Conservation (phyloP, 2,797 vertebrate genomes). For the Halcyon smyrnensis region DNA sequence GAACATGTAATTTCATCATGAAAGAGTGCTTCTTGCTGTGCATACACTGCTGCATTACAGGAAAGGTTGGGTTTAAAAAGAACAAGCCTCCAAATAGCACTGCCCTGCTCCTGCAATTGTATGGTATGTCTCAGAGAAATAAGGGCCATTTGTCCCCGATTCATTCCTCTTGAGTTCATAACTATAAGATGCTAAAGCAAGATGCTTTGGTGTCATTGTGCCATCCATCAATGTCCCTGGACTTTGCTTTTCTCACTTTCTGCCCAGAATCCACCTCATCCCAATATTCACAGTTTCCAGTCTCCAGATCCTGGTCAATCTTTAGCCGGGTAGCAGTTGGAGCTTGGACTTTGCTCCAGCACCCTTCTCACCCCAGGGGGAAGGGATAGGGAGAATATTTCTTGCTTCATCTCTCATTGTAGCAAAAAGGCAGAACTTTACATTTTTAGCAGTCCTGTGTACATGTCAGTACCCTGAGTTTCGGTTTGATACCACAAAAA, state of each 20-base stretch:
- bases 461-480: background rate
- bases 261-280: background rate
- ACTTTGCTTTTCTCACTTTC: background rate
- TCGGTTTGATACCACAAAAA: background rate
- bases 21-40: background rate
- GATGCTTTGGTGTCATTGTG: background rate
- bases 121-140: rapidly evolving
- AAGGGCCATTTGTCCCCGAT: rapidly evolving
- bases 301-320: background rate
- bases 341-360: background rate
- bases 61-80: background rate
- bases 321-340: rapidly evolving
- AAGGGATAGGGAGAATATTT: background rate
- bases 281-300: background rate
- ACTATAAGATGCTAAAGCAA: background rate
- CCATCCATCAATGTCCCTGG: rapidly evolving
- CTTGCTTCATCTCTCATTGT: background rate
- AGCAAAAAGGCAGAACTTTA: background rate
- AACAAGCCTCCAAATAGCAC: background rate
- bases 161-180: background rate
- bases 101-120: background rate
- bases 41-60: background rate
- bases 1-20: background rate
- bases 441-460: background rate
- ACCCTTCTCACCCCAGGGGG: no score